phyloP scores from a whole-genome alignment of 1,140 invertebrate genomes.

The Drosophila saltans region DNA sequence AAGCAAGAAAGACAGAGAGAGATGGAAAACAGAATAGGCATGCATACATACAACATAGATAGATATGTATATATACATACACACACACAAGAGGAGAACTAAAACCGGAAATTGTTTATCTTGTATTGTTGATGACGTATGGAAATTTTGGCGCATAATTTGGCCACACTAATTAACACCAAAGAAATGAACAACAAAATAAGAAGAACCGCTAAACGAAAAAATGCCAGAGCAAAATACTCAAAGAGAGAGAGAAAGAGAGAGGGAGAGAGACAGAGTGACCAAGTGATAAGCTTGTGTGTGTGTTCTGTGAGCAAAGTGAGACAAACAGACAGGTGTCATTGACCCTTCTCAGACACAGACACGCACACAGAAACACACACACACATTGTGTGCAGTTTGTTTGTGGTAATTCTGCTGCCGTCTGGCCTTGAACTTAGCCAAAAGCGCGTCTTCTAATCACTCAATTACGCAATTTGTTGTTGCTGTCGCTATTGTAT shows the following conservation, averaged over 20 bases:
- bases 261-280: slow-evolving; percentile 57
- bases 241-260: slow-evolving; percentile 55
- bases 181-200: slow-evolving; percentile 40
- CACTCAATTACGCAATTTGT: slow-evolving; percentile 45
- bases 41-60: slow-evolving; percentile 21
- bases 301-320: slow-evolving; percentile 42
- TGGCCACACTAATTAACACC: slow-evolving; percentile 76
- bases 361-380: slow-evolving; percentile 64
- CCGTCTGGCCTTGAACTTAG: slow-evolving; percentile 78
- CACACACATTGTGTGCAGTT: slow-evolving; percentile 61
- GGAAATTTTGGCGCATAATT: slow-evolving; percentile 70
- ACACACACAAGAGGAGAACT: slow-evolving; percentile 29
- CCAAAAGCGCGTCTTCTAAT: slow-evolving; percentile 65
- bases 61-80: slow-evolving; percentile 38
- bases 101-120: slow-evolving; percentile 80
- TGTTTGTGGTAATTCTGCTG: slow-evolving; percentile 41
- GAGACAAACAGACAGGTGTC: slow-evolving; percentile 77
- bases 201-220: slow-evolving; percentile 37
- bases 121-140: slow-evolving; percentile 78
- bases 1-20: slow-evolving; percentile 21
- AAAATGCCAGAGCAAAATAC: slow-evolving; percentile 63
- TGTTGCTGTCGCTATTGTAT: background rate
- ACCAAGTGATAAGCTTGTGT: slow-evolving; percentile 61
- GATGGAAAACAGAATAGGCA: background rate
- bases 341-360: slow-evolving; percentile 68